Base-by-base conservation (phyloP, 2,797 vertebrate species). In the Sebastes reedi region DNA sequence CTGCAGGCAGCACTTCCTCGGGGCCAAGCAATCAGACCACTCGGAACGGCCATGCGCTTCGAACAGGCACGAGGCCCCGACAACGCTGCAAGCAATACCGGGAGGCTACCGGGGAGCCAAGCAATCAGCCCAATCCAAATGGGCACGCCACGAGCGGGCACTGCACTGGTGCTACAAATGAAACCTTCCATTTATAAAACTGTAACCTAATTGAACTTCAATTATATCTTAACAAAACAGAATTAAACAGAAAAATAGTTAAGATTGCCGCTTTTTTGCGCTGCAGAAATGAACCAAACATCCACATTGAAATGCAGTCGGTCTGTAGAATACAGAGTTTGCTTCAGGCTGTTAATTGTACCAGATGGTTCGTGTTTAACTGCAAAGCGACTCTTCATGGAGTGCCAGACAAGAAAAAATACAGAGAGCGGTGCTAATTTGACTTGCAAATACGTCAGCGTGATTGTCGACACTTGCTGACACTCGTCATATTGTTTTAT, bases 311-410 rank as follows among this genome's bases (percentile, higher is more conserved):
- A n/a, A 72, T 10, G 22, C 62, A 62, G 56, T 54, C 1, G 12
- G 42, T 52, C 32, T 36, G 22, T 13, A 55, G 70, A 18, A 75
- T 24, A 22, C 4, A 8, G 6, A 69, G 67, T 79, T 68, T 58
- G 61, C 54, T 64, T 79, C 64, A 10, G 76, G 66, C 54, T 69
- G 55, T 67, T 75, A 64, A 34, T 59, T 14, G 30, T 22, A 77
- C 34, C 87, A 90, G 89, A 88, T 87, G 87, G 87, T 61, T 10
- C 46, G 34, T 46, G 16, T 75, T 83, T 74, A 75, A 73, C 60
- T 58, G 82, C 66, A 66, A 67, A 65, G 68, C 5, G 10, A 79
- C 77, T 78, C 34, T 59, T 77, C 69, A 16, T 9, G 1, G 29
- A 73, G 70, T 11, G 71, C 68, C 80, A 70, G 68, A 65, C 65